These are phyloP conservation scores for Orchestia grillus DNA, from an alignment of 1,140 invertebrate species.

Conservation along the genomic window DNA sequence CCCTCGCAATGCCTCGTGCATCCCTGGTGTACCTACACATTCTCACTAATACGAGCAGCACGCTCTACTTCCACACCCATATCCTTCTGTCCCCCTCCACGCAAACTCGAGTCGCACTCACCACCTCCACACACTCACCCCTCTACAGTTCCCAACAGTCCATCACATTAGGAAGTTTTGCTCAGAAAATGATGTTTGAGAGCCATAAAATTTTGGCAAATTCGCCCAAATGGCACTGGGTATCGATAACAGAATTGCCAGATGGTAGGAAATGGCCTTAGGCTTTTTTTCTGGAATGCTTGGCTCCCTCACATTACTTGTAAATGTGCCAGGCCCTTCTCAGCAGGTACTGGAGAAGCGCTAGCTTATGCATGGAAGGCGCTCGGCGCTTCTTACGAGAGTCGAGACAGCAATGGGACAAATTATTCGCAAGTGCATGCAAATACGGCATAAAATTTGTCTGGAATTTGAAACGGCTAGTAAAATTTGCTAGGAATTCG, in stretches of 20 bases:
- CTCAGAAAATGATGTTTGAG: conserved; percentile 47
- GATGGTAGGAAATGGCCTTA: conserved; percentile 34
- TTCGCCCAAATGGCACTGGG: conserved; percentile 43
- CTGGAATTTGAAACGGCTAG: not conserved
- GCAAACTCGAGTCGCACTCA: not conserved
- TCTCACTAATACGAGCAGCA: not conserved
- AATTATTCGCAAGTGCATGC: conserved; percentile 7
- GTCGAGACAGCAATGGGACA: not conserved
- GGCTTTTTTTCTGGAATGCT: not conserved
- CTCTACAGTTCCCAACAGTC: conserved; percentile 11
- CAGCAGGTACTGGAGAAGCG: not conserved
- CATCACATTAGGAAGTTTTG: conserved; percentile 50
- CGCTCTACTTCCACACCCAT: not conserved
- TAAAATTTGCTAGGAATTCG: not conserved
- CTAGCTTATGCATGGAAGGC: conserved; percentile 28
- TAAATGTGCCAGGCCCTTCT: conserved; percentile 20
- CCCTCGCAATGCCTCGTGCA: not conserved
- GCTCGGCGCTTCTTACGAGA: not conserved
- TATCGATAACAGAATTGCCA: conserved; percentile 55
- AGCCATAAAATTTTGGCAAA: conserved; percentile 56
- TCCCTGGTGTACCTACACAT: not conserved
- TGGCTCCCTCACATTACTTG: conserved; percentile 2
- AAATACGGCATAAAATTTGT: not conserved
- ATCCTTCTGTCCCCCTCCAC: not conserved
- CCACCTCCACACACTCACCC: not conserved